A percentile compares a stretch with the other conserved stretches of the same genome.
Evolutionary conservation across 2,113 vertebrate species (phyloP).

Genomic region (Cervus canadensis): DNA sequence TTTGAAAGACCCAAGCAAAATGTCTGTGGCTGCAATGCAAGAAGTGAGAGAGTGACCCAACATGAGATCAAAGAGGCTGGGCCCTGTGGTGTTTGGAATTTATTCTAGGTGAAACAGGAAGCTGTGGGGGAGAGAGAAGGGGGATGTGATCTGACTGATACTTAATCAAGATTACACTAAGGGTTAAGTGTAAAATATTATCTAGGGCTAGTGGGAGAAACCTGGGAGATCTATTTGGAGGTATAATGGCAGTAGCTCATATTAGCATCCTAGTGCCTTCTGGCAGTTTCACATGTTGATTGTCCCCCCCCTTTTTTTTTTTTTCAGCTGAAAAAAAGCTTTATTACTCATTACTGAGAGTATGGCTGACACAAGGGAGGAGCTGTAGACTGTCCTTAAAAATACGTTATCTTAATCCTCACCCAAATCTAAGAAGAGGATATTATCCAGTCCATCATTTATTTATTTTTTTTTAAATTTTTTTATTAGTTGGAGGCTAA

Average conservation of each 20-base stretch:
- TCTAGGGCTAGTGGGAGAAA: background rate
- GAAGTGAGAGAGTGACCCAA: background rate
- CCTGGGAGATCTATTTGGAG: background rate
- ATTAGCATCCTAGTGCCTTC: background rate
- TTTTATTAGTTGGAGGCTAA: too few species aligned
- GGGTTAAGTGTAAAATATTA: background rate
- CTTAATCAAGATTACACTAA: background rate
- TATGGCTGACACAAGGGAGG: background rate
- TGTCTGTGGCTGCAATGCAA: background rate
- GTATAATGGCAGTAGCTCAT: background rate
- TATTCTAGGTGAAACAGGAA: background rate
- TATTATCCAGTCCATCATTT: background rate
- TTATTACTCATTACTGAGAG: background rate
- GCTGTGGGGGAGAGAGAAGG: fast-evolving
- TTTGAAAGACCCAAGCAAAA: background rate
- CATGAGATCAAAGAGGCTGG: background rate
- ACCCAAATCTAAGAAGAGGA: background rate
- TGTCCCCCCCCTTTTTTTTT: background rate
- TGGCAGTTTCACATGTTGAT: background rate
- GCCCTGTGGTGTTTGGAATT: background rate
- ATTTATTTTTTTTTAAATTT: too few species aligned
- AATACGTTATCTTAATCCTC: background rate
- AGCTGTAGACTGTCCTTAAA: background rate
- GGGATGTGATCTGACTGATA: background rate
- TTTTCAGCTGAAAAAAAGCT: background rate